Base-by-base conservation (phyloP, 2,113 vertebrate genomes). In the Eubucco bourcierii region DNA sequence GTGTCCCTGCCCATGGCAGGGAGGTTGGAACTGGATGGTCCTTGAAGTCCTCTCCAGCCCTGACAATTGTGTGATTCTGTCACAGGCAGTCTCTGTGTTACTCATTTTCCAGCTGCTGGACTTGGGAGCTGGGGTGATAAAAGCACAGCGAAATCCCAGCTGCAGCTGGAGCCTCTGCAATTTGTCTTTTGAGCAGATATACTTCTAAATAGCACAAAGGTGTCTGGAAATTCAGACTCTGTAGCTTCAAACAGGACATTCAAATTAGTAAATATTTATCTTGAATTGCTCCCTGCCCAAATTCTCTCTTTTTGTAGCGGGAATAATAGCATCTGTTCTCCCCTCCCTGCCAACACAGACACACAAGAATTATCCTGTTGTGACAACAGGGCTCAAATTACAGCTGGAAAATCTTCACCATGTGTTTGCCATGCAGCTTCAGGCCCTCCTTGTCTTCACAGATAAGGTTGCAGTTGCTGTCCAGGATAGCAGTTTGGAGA, bases 251-350 rank as follows among this genome's bases (percentile, higher is more conserved):
- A 88, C 58, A 88, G 75, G 72, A 95, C 24, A 56, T 74, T 85
- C n/a, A 83, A 59, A 80, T 71, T 25, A 71, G 60, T 88, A 95
- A 95, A 93, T 88, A 93, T 93, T 93, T 91, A 63, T 74, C 73
- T 71, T 68, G 52, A 74, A 21, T 90, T 15, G 56, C 60, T 89
- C 41, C 76, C 18, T 82, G 50, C 27, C 64, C 74, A 64, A 91
- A 68, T 86, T 87, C 4, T 15, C 29, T 28, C 33, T 84, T 88
- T 74, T 91, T 72, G 39, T 60, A 7, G 27, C 24, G 15, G 15
- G 47, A 88, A 64, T 78, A 52, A 75, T 33, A 65, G 4, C 68
- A 83, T 93, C 24, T 77, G 76, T 66, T n/a, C 28, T 64, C 6
- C n/a, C 21, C 6, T 77, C 37, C 27, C 60, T 80, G 74, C 37